Evolutionary conservation across 1,140 invertebrate genomes (phyloP).

Genomic region (Hyles vespertilio): DNA sequence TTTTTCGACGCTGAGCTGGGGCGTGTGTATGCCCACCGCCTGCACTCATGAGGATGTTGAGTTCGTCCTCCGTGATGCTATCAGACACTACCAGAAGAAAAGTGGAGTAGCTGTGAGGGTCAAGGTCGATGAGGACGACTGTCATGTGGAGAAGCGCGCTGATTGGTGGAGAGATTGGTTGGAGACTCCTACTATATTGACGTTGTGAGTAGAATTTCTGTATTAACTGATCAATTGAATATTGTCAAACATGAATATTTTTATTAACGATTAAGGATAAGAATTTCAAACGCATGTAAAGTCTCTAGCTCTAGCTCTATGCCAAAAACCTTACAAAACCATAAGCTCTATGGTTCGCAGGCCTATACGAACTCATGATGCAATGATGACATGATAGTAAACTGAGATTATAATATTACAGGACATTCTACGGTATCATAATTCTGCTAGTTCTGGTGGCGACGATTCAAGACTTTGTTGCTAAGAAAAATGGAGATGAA

Average conservation of each 20-base stretch:
- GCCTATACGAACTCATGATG: no score
- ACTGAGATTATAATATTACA: conserved; percentile 24
- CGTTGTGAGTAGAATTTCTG: conserved; percentile 48
- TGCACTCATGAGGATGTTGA: conserved; percentile 78
- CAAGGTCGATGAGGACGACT: conserved; percentile 77
- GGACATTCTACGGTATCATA: conserved; percentile 55
- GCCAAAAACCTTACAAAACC: no score
- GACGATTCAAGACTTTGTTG: conserved; percentile 54
- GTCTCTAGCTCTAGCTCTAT: no score
- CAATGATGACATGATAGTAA: no score
- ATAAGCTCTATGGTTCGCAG: no score
- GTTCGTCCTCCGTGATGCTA: conserved; percentile 73
- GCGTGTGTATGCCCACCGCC: conserved; percentile 79
- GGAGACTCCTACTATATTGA: conserved; percentile 64
- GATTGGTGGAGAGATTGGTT: conserved; percentile 66
- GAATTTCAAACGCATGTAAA: no score
- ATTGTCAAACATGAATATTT: no score
- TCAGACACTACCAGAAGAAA: conserved; percentile 77
- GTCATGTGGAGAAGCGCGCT: conserved; percentile 71
- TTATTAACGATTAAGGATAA: no score
- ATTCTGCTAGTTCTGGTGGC: conserved; percentile 49
- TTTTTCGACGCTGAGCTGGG: conserved; percentile 82
- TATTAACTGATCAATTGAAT: no score
- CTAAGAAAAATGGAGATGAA: conserved; percentile 33
- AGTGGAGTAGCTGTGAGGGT: conserved; percentile 76